These are phyloP conservation scores for Prionace glauca DNA, from an alignment of 2,797 vertebrate genomes.

Conservation along the genomic window DNA sequence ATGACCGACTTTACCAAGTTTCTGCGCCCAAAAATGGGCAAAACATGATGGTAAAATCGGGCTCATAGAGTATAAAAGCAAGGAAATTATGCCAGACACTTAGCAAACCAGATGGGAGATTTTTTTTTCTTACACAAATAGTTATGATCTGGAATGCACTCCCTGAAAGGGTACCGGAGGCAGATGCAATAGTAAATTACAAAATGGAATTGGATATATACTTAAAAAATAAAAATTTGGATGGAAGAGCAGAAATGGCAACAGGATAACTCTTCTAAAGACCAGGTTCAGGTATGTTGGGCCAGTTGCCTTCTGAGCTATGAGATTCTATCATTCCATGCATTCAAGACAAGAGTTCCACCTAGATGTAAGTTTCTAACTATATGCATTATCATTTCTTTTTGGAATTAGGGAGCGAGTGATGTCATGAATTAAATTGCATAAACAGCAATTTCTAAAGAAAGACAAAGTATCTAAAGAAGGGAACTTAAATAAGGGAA, in stretches of 20 bases:
- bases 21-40: too few species aligned
- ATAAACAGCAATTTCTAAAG: background rate
- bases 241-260: background rate
- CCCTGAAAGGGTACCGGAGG: background rate
- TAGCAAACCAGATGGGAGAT: background rate
- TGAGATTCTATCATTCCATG: background rate
- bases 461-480: background rate
- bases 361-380: background rate
- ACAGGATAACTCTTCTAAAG: background rate
- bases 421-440: background rate
- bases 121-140: background rate
- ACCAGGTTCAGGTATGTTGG: background rate
- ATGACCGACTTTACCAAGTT: too few species aligned
- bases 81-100: background rate
- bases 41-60: too few species aligned
- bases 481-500: too few species aligned
- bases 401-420: background rate
- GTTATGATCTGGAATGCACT: background rate
- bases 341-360: background rate
- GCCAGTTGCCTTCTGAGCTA: background rate
- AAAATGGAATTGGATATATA: background rate
- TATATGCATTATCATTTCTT: background rate
- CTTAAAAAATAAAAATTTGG: background rate
- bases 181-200: too few species aligned
- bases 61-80: too few species aligned